phyloP scores from a whole-genome alignment of 2,797 vertebrate genomes.

The Cetoscarus ocellatus region DNA sequence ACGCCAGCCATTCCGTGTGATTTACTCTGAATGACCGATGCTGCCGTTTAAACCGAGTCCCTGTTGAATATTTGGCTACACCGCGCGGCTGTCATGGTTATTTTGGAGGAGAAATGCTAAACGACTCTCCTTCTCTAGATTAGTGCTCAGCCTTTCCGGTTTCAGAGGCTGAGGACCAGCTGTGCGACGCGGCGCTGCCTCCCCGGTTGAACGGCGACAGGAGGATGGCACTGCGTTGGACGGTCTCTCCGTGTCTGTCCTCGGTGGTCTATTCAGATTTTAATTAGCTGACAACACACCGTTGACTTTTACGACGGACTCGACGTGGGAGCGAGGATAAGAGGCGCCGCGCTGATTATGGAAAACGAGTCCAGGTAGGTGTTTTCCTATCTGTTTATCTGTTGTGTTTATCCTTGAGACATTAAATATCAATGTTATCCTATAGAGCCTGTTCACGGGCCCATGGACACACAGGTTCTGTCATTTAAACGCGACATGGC shows the following conservation, averaged over 20 bases:
- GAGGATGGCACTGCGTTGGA: slow-evolving; percentile 71
- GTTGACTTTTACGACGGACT: slow-evolving; percentile 45
- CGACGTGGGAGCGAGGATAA: slow-evolving; percentile 34
- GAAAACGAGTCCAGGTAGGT: slow-evolving; percentile 77
- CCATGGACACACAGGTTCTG: slow-evolving; percentile 6
- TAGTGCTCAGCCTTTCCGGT: slow-evolving; percentile 45
- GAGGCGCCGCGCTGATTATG: slow-evolving; percentile 65
- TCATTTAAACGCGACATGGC: neutral
- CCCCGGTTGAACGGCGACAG: slow-evolving; percentile 52
- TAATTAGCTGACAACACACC: slow-evolving; percentile 61
- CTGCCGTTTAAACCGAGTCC: slow-evolving; percentile 35
- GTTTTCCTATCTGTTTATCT: slow-evolving; percentile 19
- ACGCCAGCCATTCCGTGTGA: slow-evolving; percentile 66
- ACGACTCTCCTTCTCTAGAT: neutral
- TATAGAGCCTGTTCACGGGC: slow-evolving; percentile 9
- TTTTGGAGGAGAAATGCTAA: slow-evolving; percentile 5
- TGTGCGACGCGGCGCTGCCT: slow-evolving; percentile 62
- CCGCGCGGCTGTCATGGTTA: slow-evolving; percentile 27
- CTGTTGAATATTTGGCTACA: slow-evolving; percentile 17
- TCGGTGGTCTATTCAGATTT: slow-evolving; percentile 52
- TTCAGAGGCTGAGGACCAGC: slow-evolving; percentile 64
- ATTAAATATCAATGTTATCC: neutral
- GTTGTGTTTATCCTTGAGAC: neutral
- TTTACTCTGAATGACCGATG: slow-evolving; percentile 51
- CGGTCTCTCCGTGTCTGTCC: slow-evolving; percentile 42